Evolutionary conservation across 2,113 vertebrate species (phyloP), one percentile per base, ranked within the genome.

Genomic region (Prochilodus magdalenae): DNA sequence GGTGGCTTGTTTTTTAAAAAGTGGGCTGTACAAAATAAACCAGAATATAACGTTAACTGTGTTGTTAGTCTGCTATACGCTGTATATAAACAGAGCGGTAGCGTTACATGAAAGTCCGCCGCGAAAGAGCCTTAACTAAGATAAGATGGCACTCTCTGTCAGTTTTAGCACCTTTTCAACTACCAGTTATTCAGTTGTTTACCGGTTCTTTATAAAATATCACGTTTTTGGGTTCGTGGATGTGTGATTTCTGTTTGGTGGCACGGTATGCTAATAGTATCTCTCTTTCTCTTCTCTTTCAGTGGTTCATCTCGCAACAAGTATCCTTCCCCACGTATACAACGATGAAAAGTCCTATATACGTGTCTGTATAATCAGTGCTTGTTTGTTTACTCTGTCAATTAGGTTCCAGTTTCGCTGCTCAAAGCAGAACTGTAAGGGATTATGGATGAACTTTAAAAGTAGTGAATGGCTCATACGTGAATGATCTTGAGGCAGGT

Each of bases 281-380:
- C 14, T 44, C 71, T 49, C 15, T 88, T 82, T 88, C 87, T 74
- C 84, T 83, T 88, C 87, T 74, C 84, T 92, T 89, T 74, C 95
- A 99, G 98, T 99, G 98, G 98, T 90, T 95, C 88, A 97, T 98
- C 90, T 99, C 98, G 3, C 98, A 99, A 88, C 98, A 99, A 90
- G 95, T 97, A 97, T 98, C 96, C 95, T 97, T 97, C 90, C 84
- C 1, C 62, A 66, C 72, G 44, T 95, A 94, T 53, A 0, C 94
- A 95, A 81, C 93, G 95, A 85, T 92, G 18, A 3, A 15, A 11
- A 1, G 29, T 65, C 3, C 4, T 5, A 18, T 13, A 47, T 8
- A 73, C 15, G 16, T 66, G 15, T 36, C 5, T 79, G 18, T 16
- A 16, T 26, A 6, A 57, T 67, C n/a, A n/a, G 1, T 71, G 44